Conservation (phyloP, 2,888 invertebrate genomes). For the Cyaniris semiargus region DNA sequence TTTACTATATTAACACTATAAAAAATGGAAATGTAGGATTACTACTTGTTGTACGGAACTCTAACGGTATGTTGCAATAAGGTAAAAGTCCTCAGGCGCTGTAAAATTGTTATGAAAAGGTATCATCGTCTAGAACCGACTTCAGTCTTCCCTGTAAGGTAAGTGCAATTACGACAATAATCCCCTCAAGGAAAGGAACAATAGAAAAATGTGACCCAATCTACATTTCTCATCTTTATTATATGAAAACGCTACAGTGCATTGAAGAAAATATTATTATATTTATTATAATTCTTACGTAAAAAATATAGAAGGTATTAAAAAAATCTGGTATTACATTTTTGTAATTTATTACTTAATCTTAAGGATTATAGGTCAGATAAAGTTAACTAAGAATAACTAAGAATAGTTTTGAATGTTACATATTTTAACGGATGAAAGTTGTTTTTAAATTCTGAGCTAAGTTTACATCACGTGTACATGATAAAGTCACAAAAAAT, state of each 20-base stretch:
- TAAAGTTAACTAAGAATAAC: too few species aligned
- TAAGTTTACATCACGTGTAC: too few species aligned
- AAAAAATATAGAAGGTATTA: too few species aligned
- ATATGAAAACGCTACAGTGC: not conserved
- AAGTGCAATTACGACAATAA: conserved; percentile 13
- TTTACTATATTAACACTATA: not conserved
- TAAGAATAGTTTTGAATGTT: too few species aligned
- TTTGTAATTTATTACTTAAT: too few species aligned
- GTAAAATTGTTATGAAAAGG: not conserved
- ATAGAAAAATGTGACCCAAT: not conserved
- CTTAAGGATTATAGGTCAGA: too few species aligned
- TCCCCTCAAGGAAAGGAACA: not conserved
- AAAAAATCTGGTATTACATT: too few species aligned
- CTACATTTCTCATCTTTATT: not conserved
- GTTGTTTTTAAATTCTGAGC: too few species aligned
- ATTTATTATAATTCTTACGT: too few species aligned
- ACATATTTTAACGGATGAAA: too few species aligned
- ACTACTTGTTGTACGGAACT: not conserved
- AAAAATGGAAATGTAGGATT: not conserved
- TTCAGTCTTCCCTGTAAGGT: not conserved
- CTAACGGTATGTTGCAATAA: not conserved
- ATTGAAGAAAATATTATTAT: not conserved
- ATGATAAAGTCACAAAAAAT: too few species aligned
- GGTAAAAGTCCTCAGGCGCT: not conserved
- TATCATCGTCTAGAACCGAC: not conserved